Evolutionary conservation across 2,113 vertebrate genomes (phyloP), one percentile per base, ranked within the genome.

Genomic region (Aldabrachelys gigantea): DNA sequence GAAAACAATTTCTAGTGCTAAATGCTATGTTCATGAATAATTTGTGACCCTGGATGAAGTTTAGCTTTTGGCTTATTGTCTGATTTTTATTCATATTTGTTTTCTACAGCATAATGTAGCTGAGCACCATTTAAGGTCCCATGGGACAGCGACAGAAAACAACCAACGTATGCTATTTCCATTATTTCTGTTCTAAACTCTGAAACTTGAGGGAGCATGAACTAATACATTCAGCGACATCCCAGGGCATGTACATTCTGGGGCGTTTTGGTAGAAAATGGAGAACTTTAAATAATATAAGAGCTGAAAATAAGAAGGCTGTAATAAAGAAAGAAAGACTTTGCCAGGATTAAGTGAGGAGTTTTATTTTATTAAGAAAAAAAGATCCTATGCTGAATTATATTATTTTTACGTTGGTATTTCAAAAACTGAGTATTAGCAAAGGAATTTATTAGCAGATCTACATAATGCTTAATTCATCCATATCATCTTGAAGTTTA

Each of bases 21-120:
- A 95, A 97, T 94, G 91, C 85, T 94, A 95, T 72, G 44, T 86
- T 89, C 96, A 96, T 98, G 96, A 97, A 97, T 97, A 97, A 97
- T 96, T 97, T 93, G 91, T 91, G 92, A 94, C 84, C 78, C 75
- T 84, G 59, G 44, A 87, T 81, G 82, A 95, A 95, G 96, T 59
- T n/a, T 75, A 84, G 88, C 72, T 96, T 95, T 97, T 93, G 87
- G 94, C 82, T 96, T 93, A 87, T 52, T 91, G 90, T 88, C 65
- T 88, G 90, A 84, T 92, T 96, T 97, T 97, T 47, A 86, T 76
- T 93, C 6, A 88, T 93, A 93, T 96, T 88, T 96, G 92, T 87
- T 89, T 82, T n/a, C 85, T 85, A 41, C 49, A n/a, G 53, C 80
- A 91, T 91, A 96, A 92, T 88, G 88, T n/a, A 93, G 38, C 25